Base-by-base conservation (phyloP, 2,888 invertebrate genomes). In the Acleris holmiana region DNA sequence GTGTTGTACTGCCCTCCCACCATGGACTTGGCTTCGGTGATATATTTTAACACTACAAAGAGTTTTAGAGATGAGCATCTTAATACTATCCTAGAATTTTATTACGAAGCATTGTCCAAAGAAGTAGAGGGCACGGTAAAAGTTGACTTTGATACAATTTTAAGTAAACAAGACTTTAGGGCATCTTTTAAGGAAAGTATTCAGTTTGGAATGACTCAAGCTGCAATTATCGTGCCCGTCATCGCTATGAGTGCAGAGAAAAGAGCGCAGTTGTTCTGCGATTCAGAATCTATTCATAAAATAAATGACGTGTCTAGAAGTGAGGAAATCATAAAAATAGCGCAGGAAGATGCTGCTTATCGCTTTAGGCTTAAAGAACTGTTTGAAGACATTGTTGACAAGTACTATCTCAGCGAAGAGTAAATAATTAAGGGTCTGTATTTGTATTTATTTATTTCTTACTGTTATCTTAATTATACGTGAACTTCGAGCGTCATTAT, bases 1-100 rank as follows among this genome's bases (percentile, higher is more conserved):
- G 90, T 94, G 0, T 81, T 96, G 13, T 96, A 96, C 74, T 89
- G 93, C 4, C 94, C 95, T 0, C 95, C 96, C 0, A 93, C 94
- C 72, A 85, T 95, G 57, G 96, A 96, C 73, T 75, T 95, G 13
- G 85, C 93, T 15, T 89, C 93, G 2, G 71, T 93, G 13, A 75
- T 95, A 41, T 93, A 93, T 75, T 85, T 95, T n/a, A 94, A 94
- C 72, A 90, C 94, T 1, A 83, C 85, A 1, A 83, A 81, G 51
- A 70, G 79, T 29, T 87, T 93, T 55, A 82, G 94, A 66, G 76
- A 87, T 41, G 67, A 73, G n/a, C 80, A 94, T 74, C 84, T 93
- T 0, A 67, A 76, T 6, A 77, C 85, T 41, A 80, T 95, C 41
- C 72, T 95, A 8, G 78, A 92, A 44, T 79, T 91, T 60, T 96